phyloP scores from a whole-genome alignment of 2,113 vertebrate species.

The Muscicapa adusta region DNA sequence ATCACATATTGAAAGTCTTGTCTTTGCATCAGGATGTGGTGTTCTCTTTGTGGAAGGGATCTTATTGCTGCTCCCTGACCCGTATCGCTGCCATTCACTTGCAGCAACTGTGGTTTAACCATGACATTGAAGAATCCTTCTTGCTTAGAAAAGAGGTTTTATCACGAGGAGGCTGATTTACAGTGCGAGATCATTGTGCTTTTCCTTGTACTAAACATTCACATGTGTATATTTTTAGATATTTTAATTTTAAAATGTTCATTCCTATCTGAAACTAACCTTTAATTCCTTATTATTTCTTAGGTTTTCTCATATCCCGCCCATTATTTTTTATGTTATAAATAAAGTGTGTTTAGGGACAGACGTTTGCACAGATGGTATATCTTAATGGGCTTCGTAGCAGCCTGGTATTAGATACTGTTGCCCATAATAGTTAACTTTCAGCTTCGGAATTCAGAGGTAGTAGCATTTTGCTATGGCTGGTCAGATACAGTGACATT shows the following conservation, averaged over 20 bases:
- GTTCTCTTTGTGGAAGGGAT: neutral
- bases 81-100: neutral
- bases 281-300: conserved; percentile 27
- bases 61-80: neutral
- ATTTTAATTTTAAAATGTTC: neutral
- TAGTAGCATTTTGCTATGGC: neutral
- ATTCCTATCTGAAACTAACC: neutral
- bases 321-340: conserved; percentile 14
- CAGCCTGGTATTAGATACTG: neutral
- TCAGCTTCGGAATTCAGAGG: neutral
- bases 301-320: neutral
- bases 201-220: neutral
- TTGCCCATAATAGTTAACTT: conserved; percentile 1
- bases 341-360: neutral
- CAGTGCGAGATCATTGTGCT: neutral
- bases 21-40: neutral
- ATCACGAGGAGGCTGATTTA: neutral
- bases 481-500: neutral
- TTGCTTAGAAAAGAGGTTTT: neutral
- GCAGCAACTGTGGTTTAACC: neutral
- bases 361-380: conserved; percentile 17
- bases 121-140: conserved; percentile 8
- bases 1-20: neutral
- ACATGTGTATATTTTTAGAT: neutral
- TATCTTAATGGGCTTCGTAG: conserved; percentile 4